phyloP scores from a whole-genome alignment of 2,888 invertebrate species.

The Troglohyphantes excavatus region DNA sequence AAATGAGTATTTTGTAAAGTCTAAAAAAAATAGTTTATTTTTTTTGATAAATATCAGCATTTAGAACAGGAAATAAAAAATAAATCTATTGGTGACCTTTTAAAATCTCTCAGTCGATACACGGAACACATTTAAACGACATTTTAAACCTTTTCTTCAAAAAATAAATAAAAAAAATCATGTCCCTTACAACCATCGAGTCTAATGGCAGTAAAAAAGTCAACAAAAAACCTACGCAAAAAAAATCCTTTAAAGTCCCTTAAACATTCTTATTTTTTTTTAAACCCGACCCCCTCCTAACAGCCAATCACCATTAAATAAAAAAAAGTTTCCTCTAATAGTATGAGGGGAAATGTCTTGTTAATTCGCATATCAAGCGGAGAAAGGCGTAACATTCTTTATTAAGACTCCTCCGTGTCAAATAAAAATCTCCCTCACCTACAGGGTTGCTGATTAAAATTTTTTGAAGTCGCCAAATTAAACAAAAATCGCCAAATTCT shows the following conservation, averaged over 20 bases:
- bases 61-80: too few species aligned
- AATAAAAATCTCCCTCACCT: conserved; percentile 62
- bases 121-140: not conserved
- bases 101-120: not conserved
- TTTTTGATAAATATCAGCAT: too few species aligned
- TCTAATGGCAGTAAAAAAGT: not conserved
- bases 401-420: conserved; percentile 58
- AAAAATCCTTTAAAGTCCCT: conserved; percentile 5
- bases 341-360: not conserved
- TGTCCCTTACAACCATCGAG: not conserved
- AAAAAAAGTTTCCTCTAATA: not conserved
- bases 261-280: conserved; percentile 7
- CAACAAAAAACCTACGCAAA: not conserved
- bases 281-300: not conserved
- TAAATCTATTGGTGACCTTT: not conserved
- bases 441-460: not conserved
- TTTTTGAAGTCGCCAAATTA: too few species aligned
- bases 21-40: too few species aligned
- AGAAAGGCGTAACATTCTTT: conserved; percentile 15
- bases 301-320: not conserved
- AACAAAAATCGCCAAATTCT: too few species aligned
- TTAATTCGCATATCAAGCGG: conserved; percentile 37
- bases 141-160: not conserved
- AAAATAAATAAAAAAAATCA: not conserved
- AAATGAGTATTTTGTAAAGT: too few species aligned